A percentile compares a stretch with the other conserved stretches of the same genome.
Evolutionary conservation across 1,140 invertebrate genomes (phyloP).

Genomic region (Neodiprion fabricii): DNA sequence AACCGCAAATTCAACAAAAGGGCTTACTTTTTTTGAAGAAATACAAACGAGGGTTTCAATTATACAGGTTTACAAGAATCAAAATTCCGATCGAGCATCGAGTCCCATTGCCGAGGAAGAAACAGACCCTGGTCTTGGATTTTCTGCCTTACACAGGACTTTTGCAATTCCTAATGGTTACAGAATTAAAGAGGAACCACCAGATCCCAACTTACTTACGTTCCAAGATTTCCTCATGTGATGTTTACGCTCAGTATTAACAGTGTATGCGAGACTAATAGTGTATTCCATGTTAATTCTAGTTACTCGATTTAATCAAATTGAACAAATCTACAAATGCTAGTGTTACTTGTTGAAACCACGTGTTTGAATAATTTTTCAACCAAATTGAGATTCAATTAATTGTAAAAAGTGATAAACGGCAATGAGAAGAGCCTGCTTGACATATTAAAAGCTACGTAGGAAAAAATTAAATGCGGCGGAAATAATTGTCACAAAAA

Average conservation of each 20-base stretch:
- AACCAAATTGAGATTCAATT: too few species aligned
- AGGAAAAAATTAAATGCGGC: too few species aligned
- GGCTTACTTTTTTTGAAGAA: not conserved
- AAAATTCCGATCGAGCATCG: conserved; percentile 37
- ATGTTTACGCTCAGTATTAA: conserved; percentile 18
- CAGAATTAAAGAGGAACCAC: conserved; percentile 51
- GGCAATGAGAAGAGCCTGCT: too few species aligned
- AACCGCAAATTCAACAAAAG: not conserved
- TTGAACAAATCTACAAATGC: conserved; percentile 16
- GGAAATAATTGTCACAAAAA: not conserved
- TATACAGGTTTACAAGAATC: conserved; percentile 51
- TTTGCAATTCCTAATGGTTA: conserved; percentile 45
- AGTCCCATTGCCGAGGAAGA: conserved; percentile 48
- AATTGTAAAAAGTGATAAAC: too few species aligned
- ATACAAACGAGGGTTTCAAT: conserved; percentile 12
- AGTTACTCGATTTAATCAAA: not conserved
- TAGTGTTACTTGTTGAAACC: too few species aligned
- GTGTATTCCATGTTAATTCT: not conserved
- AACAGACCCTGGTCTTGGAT: conserved; percentile 52
- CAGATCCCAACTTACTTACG: conserved; percentile 47
- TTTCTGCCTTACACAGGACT: conserved; percentile 48
- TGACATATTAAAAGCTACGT: too few species aligned
- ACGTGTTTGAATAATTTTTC: too few species aligned
- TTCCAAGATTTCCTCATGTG: conserved; percentile 46
- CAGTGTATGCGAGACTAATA: conserved; percentile 10